phyloP scores from a whole-genome alignment of 2,888 invertebrate species.

The Agonopterix heracliana region DNA sequence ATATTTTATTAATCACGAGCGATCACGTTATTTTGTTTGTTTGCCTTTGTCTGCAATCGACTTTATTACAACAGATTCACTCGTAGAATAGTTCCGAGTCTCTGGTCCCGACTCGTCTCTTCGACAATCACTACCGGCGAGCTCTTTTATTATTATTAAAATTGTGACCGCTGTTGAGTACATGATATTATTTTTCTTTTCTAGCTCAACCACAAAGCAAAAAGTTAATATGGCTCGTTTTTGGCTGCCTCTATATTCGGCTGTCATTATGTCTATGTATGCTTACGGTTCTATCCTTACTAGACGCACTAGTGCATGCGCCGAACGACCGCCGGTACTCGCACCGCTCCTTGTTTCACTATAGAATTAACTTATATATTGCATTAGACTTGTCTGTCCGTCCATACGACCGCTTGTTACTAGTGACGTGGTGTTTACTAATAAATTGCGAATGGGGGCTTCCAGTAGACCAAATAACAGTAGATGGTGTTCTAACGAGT shows the following conservation, averaged over 20 bases:
- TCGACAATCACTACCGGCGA: constrained; percentile 11
- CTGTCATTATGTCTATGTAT: constrained; percentile 74
- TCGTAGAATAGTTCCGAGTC: background rate
- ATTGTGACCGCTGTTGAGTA: constrained; percentile 48
- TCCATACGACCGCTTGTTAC: constrained; percentile 42
- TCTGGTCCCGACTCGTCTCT: constrained; percentile 7
- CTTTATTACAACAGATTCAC: background rate
- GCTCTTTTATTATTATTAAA: constrained; percentile 17
- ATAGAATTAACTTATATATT: constrained; percentile 22
- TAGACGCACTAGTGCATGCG: constrained; percentile 64
- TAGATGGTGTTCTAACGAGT: constrained; percentile 13
- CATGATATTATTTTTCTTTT: constrained; percentile 65
- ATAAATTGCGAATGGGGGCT: constrained; percentile 15
- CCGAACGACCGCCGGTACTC: constrained; percentile 19
- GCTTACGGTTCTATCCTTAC: constrained; percentile 63
- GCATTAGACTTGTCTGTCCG: constrained; percentile 50
- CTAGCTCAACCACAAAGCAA: constrained; percentile 73
- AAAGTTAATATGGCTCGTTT: constrained; percentile 74
- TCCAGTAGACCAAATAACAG: constrained; percentile 18
- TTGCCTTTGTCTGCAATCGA: constrained; percentile 42
- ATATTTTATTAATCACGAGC: constrained; percentile 39
- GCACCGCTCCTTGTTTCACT: constrained; percentile 30
- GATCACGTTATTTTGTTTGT: constrained; percentile 50
- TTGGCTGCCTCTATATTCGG: constrained; percentile 73
- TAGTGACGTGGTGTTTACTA: constrained; percentile 17